phyloP scores from a whole-genome alignment of 2,888 invertebrate genomes.

The Candidula unifasciata region DNA sequence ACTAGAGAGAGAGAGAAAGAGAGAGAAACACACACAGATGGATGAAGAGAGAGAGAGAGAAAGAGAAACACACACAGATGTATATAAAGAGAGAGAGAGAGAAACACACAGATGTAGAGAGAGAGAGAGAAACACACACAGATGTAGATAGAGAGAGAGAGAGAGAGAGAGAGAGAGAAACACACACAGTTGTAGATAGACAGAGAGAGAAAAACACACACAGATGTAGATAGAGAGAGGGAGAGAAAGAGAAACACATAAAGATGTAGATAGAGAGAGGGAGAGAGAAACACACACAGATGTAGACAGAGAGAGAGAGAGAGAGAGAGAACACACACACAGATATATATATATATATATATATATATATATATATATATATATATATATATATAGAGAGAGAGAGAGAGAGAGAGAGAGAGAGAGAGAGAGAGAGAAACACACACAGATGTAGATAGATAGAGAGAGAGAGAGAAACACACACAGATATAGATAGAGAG shows the following conservation, averaged over 20 bases:
- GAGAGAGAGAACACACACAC: conserved; percentile 12
- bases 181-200: no score
- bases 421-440: conserved; percentile 20
- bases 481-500: conserved; percentile 30
- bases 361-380: conserved; percentile 18
- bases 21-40: no score
- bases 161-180: conserved; percentile 24
- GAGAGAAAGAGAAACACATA: conserved; percentile 26
- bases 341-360: conserved; percentile 11
- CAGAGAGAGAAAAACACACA: conserved; percentile 15
- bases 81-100: not conserved
- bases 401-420: conserved; percentile 22
- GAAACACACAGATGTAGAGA: conserved; percentile 13
- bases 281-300: not conserved
- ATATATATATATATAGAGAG: not conserved
- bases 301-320: conserved; percentile 14
- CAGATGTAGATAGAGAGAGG: not conserved
- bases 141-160: conserved; percentile 6
- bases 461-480: conserved; percentile 21
- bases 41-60: conserved; percentile 22
- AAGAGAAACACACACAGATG: not conserved
- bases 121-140: conserved; percentile 12
- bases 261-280: no score
- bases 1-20: not conserved
- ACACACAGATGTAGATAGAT: not conserved